Conservation (phyloP, 2,888 invertebrate genomes). For the Dynastes maya region DNA sequence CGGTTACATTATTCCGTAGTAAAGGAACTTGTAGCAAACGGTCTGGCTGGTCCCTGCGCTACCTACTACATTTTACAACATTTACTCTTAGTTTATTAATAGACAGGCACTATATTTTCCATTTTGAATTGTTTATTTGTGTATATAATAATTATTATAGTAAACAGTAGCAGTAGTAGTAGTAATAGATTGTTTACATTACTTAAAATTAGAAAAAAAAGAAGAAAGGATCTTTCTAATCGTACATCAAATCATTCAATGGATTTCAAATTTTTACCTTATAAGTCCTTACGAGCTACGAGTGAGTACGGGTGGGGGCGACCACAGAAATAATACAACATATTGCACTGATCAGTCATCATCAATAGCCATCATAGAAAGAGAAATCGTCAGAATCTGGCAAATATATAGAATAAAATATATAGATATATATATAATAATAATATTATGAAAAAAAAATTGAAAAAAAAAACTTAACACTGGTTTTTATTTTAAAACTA, state of each 20-base stretch:
- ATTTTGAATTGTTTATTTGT: conserved; percentile 47
- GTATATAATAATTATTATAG: conserved; percentile 45
- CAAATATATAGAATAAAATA: conserved; percentile 63
- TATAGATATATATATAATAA: conserved; percentile 58
- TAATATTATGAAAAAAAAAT: conserved; percentile 8
- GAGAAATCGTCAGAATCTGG: conserved; percentile 58
- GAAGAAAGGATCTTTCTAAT: not conserved
- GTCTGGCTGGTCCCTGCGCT: conserved; percentile 59
- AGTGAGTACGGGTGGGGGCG: conserved; percentile 67
- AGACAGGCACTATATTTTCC: conserved; percentile 66
- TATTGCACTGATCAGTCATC: conserved; percentile 72
- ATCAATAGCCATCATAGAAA: conserved; percentile 43
- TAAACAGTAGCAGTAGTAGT: conserved; percentile 7
- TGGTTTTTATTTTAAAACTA: conserved; percentile 66
- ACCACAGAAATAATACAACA: conserved; percentile 67
- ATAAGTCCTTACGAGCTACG: conserved; percentile 51
- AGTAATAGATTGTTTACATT: conserved; percentile 37
- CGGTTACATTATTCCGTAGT: conserved; percentile 65
- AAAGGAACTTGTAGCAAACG: conserved; percentile 68
- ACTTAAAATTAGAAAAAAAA: conserved; percentile 16
- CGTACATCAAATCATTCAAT: conserved; percentile 3
- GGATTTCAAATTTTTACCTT: not conserved
- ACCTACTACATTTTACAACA: conserved; percentile 11
- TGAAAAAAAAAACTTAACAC: conserved; percentile 69
- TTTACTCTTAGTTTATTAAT: conserved; percentile 49